These are phyloP conservation scores for Botia almorhae DNA, from an alignment of 2,797 vertebrate genomes.

Conservation along the genomic window DNA sequence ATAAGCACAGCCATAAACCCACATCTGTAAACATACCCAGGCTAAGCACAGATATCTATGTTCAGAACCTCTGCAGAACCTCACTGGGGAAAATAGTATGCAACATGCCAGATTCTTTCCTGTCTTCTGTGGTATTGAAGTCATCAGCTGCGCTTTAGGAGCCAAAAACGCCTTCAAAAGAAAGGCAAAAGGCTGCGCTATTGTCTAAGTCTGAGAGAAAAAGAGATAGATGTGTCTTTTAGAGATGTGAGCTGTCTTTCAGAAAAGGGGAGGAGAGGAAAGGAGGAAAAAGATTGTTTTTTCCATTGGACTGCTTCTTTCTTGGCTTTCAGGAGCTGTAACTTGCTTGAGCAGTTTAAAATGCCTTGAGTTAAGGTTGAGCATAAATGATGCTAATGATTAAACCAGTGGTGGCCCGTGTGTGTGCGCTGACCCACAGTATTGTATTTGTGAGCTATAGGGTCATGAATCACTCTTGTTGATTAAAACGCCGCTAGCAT, in stretches of 20 bases:
- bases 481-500: constrained; percentile 56
- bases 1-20: constrained; percentile 5
- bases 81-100: background rate
- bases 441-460: constrained; percentile 42
- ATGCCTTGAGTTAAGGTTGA: background rate
- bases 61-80: background rate
- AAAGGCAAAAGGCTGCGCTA: constrained; percentile 2
- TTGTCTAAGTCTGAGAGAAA: constrained; percentile 28
- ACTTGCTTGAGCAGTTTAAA: constrained; percentile 19
- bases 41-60: background rate
- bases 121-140: constrained; percentile 20
- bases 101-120: constrained; percentile 14
- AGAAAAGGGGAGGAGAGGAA: background rate
- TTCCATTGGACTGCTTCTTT: constrained; percentile 2
- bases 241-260: background rate
- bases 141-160: constrained; percentile 20
- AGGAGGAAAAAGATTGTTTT: constrained; percentile 1
- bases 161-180: constrained; percentile 12
- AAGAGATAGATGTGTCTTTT: constrained; percentile 18
- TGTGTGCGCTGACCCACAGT: constrained; percentile 7
- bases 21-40: background rate
- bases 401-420: background rate
- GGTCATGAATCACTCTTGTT: constrained; percentile 50
- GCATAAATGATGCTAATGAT: constrained; percentile 19
- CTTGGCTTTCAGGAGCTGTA: background rate